These are phyloP conservation scores for Stichopus chloronotus DNA, from an alignment of 35 echinoderm and acorn worm species.

Conservation along the genomic window DNA sequence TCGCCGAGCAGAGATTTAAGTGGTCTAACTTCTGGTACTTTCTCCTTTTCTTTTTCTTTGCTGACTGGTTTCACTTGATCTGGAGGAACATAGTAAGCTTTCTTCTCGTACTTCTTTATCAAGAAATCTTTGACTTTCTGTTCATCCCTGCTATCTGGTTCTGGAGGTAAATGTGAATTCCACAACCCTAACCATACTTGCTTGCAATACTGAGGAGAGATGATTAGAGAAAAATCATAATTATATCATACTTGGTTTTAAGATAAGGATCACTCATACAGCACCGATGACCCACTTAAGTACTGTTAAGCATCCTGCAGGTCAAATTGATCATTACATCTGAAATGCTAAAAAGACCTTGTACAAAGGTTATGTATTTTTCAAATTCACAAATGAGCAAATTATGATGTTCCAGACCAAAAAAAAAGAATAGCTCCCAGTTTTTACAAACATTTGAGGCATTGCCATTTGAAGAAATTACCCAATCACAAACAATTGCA, in stretches of 20 bases:
- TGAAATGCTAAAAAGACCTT: no score
- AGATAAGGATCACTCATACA: not conserved
- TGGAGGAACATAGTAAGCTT: conserved; percentile 65
- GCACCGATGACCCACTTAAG: not conserved
- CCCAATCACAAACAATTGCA: no score
- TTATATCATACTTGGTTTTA: no score
- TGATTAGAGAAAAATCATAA: not conserved
- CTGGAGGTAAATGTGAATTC: conserved; percentile 44
- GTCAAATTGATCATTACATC: no score
- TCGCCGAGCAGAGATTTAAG: conserved; percentile 58
- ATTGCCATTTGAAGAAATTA: no score
- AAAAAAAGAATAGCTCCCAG: no score
- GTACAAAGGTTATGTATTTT: no score
- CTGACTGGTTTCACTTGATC: conserved; percentile 53
- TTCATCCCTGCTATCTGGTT: conserved; percentile 68
- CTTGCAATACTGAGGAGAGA: conserved; percentile 52
- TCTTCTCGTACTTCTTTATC: conserved; percentile 68
- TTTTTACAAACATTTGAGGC: no score
- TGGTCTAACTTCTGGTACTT: conserved; percentile 58
- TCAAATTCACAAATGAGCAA: no score
- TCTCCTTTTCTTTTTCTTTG: conserved; percentile 47
- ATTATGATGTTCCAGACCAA: no score
- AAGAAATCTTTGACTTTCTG: conserved; percentile 76
- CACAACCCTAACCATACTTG: conserved; percentile 66
- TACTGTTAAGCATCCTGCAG: no score